Conservation (phyloP, 2,888 invertebrate genomes). For the Linnaemya vulpina region DNA sequence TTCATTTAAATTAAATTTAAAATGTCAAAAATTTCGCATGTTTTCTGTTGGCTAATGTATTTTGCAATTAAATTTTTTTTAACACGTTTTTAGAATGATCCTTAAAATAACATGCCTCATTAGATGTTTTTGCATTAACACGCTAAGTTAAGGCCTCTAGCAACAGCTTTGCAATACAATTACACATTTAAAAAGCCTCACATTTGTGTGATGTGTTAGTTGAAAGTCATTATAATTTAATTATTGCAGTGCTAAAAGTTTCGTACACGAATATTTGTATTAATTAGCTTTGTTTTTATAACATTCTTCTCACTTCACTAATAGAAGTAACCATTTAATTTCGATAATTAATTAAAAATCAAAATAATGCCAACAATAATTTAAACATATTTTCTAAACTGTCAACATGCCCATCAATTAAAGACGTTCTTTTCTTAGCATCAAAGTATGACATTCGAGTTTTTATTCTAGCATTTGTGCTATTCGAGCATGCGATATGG, state of each 20-base stretch:
- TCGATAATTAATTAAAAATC: neutral
- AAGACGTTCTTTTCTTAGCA: neutral
- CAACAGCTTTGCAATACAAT: neutral
- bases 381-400: neutral
- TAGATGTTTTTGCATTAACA: neutral
- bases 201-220: neutral
- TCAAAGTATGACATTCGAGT: neutral
- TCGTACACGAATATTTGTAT: no score
- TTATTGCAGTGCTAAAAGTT: no score
- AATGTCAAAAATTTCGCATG: slow-evolving; percentile 22
- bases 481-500: neutral
- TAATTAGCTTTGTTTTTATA: neutral
- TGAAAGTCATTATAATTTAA: no score
- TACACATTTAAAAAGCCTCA: neutral
- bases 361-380: neutral
- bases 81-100: neutral
- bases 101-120: neutral
- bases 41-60: neutral
- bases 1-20: slow-evolving; percentile 56
- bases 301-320: neutral
- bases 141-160: neutral
- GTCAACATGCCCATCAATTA: neutral
- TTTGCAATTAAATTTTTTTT: no score
- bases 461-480: neutral
- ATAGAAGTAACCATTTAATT: neutral